phyloP scores from a whole-genome alignment of 2,797 vertebrate species.

The Microctenopoma lineatum region DNA sequence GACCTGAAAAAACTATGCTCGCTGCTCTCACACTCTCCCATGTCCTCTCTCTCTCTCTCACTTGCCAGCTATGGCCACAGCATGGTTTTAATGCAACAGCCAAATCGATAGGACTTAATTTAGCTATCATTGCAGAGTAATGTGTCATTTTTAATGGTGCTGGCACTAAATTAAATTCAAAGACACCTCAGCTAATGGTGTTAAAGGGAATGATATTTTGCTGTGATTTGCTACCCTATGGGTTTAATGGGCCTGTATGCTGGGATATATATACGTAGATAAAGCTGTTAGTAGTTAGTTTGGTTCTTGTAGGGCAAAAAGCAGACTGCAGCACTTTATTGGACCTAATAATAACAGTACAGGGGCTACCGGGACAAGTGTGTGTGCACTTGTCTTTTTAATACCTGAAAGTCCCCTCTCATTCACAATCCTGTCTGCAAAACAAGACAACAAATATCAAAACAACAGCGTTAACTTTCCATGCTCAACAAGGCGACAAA shows the following conservation, averaged over 20 bases:
- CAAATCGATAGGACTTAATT: slow-evolving; percentile 84
- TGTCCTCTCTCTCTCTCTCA: slow-evolving; percentile 59
- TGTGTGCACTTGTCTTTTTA: slow-evolving; percentile 21
- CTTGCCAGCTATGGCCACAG: slow-evolving; percentile 69
- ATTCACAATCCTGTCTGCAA: slow-evolving; percentile 58
- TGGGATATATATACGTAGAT: slow-evolving; percentile 49
- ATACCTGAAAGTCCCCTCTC: slow-evolving; percentile 56
- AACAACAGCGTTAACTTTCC: slow-evolving; percentile 79
- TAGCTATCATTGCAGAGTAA: slow-evolving; percentile 82
- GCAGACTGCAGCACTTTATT: slow-evolving; percentile 49
- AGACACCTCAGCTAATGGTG: slow-evolving; percentile 81
- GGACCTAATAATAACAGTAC: slow-evolving; percentile 58
- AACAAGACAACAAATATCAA: slow-evolving; percentile 72
- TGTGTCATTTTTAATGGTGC: slow-evolving; percentile 84
- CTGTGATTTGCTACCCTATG: slow-evolving; percentile 74
- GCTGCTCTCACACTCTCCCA: slow-evolving; percentile 66
- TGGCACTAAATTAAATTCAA: slow-evolving; percentile 84
- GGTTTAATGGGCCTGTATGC: slow-evolving; percentile 67
- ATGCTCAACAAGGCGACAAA: slow-evolving; percentile 77
- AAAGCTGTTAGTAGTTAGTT: slow-evolving; percentile 57
- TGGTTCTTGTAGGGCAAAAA: slow-evolving; percentile 57
- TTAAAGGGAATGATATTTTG: slow-evolving; percentile 79
- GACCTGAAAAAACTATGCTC: slow-evolving; percentile 70
- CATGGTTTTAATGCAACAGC: slow-evolving; percentile 79
- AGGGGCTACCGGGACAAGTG: slow-evolving; percentile 13